Evolutionary conservation across 92 coral and sea anemone species (phyloP), one percentile per base, ranked within the genome.

Genomic region (Siderastrea siderea): DNA sequence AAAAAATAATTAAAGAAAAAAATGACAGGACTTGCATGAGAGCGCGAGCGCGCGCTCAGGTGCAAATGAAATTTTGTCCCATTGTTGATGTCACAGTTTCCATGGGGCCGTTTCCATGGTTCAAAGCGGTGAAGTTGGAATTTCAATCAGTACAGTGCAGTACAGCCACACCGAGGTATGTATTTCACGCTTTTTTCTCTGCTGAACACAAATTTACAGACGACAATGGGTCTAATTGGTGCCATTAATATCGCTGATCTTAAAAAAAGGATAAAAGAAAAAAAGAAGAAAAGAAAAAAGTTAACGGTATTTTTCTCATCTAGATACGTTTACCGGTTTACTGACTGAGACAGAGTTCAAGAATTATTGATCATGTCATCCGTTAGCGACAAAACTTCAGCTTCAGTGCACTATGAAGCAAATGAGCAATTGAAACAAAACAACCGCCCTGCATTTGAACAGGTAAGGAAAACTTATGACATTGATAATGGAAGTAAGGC

Each of bases 21-120:
- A 26, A 26, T 26, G 38, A 26, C 38, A 26, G 38, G 38, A 26
- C 0, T 0, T 26, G 0, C 7, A 16, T 66, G 16, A 0, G 53
- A 45, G 44, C 62, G 65, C 43, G 65, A 46, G 65, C 65, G 79
- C 38, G 48, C 62, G 63, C 79, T 51, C 4, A 6, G 62, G 1
- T 52, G 6, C 38, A 51, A 17, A n/a, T 75, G 61, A 48, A 75
- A 75, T 14, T 47, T 11, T 52, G 6, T 3, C 47, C 64, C 45
- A 38, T 75, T 75, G 46, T 26, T 75, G 79, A 75, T 44, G 79
- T 75, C 79, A 53, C 47, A 19, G 63, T 75, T 17, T n/a, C 62
- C 17, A 53, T 75, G 64, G 75, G 3, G 19, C 19, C 38, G 38
- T 26, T 26, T 26, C 38, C 38, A 26, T 26, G 38, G 38, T 26